These are phyloP conservation scores for Troilus luridus DNA, from an alignment of 2,888 invertebrate species.

Conservation along the genomic window DNA sequence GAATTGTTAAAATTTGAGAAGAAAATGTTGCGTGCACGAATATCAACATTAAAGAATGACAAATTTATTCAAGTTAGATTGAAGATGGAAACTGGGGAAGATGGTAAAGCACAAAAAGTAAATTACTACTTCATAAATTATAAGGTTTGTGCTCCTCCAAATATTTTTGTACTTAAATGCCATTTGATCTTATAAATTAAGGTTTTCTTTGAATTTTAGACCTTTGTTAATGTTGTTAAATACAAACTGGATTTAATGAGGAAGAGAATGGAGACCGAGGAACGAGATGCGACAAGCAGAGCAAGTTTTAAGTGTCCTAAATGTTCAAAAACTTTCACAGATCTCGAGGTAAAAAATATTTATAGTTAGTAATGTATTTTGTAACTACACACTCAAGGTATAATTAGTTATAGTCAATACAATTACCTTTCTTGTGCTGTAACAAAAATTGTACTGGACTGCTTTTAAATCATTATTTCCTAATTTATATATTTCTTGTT, in stretches of 20 bases:
- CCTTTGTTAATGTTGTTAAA: conserved; percentile 97
- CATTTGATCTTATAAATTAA: neutral
- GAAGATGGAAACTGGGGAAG: conserved; percentile 94
- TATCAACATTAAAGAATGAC: conserved; percentile 89
- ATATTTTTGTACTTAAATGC: neutral
- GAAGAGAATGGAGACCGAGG: conserved; percentile 95
- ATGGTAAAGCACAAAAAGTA: conserved; percentile 95
- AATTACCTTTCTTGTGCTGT: too few species aligned
- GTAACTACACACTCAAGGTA: too few species aligned
- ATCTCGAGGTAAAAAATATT: conserved; percentile 81
- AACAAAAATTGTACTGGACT: too few species aligned
- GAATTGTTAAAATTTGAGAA: conserved; percentile 93
- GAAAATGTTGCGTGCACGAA: conserved; percentile 91
- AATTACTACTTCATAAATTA: conserved; percentile 99
- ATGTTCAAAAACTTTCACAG: conserved; percentile 94
- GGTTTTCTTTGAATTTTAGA: conserved; percentile 69
- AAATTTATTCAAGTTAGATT: conserved; percentile 93
- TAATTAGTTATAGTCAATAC: too few species aligned
- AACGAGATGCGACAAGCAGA: conserved; percentile 93
- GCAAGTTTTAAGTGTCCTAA: conserved; percentile 95
- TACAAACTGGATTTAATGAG: conserved; percentile 97
- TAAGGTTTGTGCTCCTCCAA: conserved; percentile 72
- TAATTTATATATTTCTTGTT: neutral
- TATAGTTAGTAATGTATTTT: neutral
- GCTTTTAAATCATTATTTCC: neutral